Evolutionary conservation across 92 coral and sea anemone genomes (phyloP), one percentile per base, ranked within the genome.

Genomic region (Umimayanthus chanpuru): DNA sequence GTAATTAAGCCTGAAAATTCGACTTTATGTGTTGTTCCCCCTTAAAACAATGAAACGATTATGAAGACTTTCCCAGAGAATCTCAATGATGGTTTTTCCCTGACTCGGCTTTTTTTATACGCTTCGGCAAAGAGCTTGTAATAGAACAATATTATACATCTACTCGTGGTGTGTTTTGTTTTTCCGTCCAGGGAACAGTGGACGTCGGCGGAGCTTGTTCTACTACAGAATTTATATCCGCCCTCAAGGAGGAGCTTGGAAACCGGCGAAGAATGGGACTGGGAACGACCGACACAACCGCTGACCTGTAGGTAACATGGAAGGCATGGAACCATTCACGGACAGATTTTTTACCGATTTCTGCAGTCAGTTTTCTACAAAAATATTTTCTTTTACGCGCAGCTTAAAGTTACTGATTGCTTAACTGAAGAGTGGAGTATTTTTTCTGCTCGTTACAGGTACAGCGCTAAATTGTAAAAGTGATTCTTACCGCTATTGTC

Each of bases 131-230:
- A 53, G 58, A 12, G 58, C 58, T 53, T 2, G 12, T 53, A 53
- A 15, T 9, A 53, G 58, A 53, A 12, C 58, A 53, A 12, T 53
- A 15, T 14, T 53, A 71, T 38, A 23, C 28, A 38, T 53, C 36
- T 32, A 2, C 38, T 44, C 25, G 0, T 41, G 9, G 72, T 84
- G 73, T 29, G 65, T 32, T 70, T 36, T 50, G 30, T 85, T 86
- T 81, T 53, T 50, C 61, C 9, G 23, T 86, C 85, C 55, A 96
- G 95, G 91, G 89, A 71, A 97, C 98, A n/a, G 86, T 92, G 50
- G 99, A 97, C 83, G 90, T 95, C 68, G 98, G 99, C 71, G 99
- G 99, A 65, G 85, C 85, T 50, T 89, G 91, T 77, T 91, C 96
- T 14, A 97, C 99, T 6, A 95, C 99, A 21, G 97, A 97, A 23